A percentile compares a stretch with the other conserved stretches of the same genome.
Evolutionary conservation across 2,888 invertebrate genomes (phyloP).

Genomic region (Cosmia trapezina): DNA sequence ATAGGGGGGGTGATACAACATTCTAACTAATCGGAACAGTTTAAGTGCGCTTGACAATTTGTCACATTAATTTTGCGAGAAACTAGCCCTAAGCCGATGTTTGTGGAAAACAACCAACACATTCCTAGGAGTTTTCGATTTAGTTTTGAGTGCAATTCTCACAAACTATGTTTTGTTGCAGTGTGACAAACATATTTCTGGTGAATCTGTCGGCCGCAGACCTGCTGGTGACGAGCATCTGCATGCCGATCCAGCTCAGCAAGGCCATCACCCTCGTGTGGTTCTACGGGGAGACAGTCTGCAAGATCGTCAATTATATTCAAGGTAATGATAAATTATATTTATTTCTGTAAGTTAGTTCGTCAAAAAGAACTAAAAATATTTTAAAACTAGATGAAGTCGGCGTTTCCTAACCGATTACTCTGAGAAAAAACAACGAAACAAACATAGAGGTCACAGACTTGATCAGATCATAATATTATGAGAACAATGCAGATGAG

Average conservation of each 20-base stretch:
- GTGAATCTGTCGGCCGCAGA: conserved; percentile 94
- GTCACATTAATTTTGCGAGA: not conserved
- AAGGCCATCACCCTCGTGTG: conserved; percentile 93
- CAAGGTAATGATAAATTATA: conserved; percentile 87
- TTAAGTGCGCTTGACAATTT: not conserved
- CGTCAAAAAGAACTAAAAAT: not conserved
- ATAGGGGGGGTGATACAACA: not conserved
- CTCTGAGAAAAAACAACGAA: not conserved
- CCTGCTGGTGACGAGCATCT: conserved; percentile 92
- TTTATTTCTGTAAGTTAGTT: not conserved
- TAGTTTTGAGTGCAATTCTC: not conserved
- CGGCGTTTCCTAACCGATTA: not conserved
- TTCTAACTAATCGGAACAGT: not conserved
- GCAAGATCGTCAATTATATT: conserved; percentile 93
- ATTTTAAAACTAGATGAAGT: not conserved
- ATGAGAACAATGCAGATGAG: not conserved
- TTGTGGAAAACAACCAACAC: not conserved
- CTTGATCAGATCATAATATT: not conserved
- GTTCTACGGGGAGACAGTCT: conserved; percentile 93
- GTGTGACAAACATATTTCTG: conserved; percentile 94
- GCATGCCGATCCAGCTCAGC: conserved; percentile 94
- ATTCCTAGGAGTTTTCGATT: not conserved
- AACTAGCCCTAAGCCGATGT: not conserved
- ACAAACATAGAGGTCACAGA: not conserved
- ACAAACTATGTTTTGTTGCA: conserved; percentile 82